These are phyloP conservation scores for Tenthredo amoena DNA, from an alignment of 2,888 invertebrate genomes.

Conservation along the genomic window DNA sequence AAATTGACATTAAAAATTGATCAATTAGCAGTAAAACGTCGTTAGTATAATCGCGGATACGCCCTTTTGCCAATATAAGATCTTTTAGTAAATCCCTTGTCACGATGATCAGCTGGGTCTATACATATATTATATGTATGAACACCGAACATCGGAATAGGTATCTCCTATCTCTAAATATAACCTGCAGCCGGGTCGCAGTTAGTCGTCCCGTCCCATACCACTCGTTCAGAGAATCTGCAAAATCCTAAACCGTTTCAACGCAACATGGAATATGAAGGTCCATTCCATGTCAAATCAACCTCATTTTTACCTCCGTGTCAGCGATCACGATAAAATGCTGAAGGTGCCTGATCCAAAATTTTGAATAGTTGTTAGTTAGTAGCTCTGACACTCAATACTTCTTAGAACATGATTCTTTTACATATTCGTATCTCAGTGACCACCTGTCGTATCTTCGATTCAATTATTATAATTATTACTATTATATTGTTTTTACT, in stretches of 20 bases:
- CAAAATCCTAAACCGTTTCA: not conserved
- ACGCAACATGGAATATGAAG: not conserved
- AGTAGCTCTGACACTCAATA: too few relatives aligned
- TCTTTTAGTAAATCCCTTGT: not conserved
- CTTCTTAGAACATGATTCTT: too few relatives aligned
- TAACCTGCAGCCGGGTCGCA: slow-evolving; percentile 30
- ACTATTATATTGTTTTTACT: not conserved
- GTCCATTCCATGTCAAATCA: not conserved
- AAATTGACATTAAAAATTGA: too few relatives aligned
- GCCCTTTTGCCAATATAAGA: too few relatives aligned
- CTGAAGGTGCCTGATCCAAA: not conserved
- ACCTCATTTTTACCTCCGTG: not conserved
- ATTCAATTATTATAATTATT: not conserved
- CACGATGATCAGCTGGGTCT: not conserved
- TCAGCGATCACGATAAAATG: not conserved
- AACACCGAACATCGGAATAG: not conserved
- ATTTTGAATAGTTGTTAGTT: too few relatives aligned
- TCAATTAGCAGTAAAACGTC: too few relatives aligned
- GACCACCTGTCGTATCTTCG: too few relatives aligned
- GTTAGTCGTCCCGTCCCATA: slow-evolving; percentile 6
- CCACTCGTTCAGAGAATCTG: slow-evolving; percentile 1
- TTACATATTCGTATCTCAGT: too few relatives aligned
- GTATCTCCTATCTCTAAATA: slow-evolving; percentile 16
- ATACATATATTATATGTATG: not conserved
- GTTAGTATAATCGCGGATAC: too few relatives aligned